Conservation (phyloP, 1,140 invertebrate species). For the Pogonognathellus flavescens region DNA sequence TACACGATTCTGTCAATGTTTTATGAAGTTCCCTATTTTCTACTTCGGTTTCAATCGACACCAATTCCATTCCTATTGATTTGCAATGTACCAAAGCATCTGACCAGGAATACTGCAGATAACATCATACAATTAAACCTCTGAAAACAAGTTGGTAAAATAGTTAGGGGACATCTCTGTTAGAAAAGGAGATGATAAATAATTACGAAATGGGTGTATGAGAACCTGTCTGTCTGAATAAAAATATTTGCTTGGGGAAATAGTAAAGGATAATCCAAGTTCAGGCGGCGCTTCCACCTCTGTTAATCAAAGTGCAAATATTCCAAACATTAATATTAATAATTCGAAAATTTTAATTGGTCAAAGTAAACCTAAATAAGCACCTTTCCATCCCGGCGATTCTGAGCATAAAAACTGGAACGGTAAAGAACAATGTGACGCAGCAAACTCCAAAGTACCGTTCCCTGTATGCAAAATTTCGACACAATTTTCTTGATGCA, state of each 20-base stretch:
- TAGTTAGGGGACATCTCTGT: no score
- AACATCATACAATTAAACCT: neutral
- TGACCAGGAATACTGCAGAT: neutral
- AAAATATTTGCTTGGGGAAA: neutral
- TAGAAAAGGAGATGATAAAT: no score
- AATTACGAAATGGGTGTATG: no score
- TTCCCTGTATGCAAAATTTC: neutral
- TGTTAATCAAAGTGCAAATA: neutral
- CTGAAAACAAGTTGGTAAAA: no score
- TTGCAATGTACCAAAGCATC: constrained; percentile 3
- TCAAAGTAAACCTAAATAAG: neutral
- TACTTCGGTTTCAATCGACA: neutral
- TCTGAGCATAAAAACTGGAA: neutral
- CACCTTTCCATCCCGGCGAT: neutral
- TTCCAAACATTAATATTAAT: no score
- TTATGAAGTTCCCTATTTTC: neutral
- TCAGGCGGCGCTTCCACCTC: neutral
- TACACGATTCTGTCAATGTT: neutral
- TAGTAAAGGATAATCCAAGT: neutral
- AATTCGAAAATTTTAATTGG: no score
- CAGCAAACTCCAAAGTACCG: neutral
- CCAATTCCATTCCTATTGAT: neutral
- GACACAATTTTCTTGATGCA: neutral
- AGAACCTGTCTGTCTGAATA: neutral
- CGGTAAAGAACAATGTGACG: neutral